Percentiles rank a stretch among this genome's conserved stretches.
phyloP scores from a whole-genome alignment of 1,140 invertebrate species.

The Xylocopa sonorina region DNA sequence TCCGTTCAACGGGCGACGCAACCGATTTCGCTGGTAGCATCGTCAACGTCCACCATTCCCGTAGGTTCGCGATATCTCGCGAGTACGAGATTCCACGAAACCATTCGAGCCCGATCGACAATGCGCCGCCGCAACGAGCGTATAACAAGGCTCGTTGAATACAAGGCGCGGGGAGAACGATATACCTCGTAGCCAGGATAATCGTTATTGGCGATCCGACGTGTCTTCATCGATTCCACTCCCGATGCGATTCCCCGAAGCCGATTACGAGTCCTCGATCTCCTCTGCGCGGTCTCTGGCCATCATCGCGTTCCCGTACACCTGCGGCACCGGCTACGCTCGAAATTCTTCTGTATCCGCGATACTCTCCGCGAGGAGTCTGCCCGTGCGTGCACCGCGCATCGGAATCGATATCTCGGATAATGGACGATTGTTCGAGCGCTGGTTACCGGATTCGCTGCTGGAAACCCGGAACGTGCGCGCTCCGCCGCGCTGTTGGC shows the following conservation, averaged over 20 bases:
- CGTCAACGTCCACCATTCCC: slow-evolving; percentile 35
- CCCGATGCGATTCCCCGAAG: slow-evolving; percentile 61
- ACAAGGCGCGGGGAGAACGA: slow-evolving; percentile 35
- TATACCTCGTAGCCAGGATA: slow-evolving; percentile 54
- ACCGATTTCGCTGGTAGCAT: slow-evolving; percentile 37
- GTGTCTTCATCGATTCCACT: slow-evolving; percentile 65
- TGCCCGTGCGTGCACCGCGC: neutral
- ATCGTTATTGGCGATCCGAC: slow-evolving; percentile 65
- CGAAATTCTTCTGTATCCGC: slow-evolving; percentile 26
- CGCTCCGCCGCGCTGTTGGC: no score
- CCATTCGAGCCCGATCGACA: slow-evolving; percentile 57
- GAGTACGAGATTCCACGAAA: slow-evolving; percentile 58
- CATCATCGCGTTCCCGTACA: slow-evolving; percentile 33
- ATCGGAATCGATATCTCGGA: slow-evolving; percentile 25
- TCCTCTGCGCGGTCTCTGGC: neutral
- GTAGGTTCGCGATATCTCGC: no score
- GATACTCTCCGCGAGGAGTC: neutral
- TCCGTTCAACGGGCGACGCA: neutral
- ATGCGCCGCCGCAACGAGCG: slow-evolving; percentile 54
- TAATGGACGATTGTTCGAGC: slow-evolving; percentile 18
- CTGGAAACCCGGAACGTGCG: neutral
- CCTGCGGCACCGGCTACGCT: slow-evolving; percentile 22
- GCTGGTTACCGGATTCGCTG: slow-evolving; percentile 8
- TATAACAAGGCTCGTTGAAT: slow-evolving; percentile 61
- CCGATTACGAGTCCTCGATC: slow-evolving; percentile 58